A percentile compares a stretch with the other conserved stretches of the same genome.
phyloP scores from a whole-genome alignment of 2,113 vertebrate genomes.

The Rhinoptilus africanus region DNA sequence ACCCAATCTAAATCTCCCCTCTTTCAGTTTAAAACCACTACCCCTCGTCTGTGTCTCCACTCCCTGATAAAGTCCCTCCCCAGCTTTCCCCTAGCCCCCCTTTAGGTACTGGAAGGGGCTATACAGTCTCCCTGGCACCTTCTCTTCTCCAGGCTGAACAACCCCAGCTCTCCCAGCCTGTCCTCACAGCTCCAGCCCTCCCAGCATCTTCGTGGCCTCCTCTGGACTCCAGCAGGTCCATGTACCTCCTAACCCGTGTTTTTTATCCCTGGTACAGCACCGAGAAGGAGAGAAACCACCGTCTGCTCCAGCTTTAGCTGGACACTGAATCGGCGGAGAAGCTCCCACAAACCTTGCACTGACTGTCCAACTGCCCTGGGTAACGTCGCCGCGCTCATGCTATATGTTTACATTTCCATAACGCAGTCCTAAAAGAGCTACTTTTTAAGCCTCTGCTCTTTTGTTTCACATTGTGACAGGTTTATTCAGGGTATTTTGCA shows the following conservation, averaged over 20 bases:
- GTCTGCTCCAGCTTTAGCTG: conserved; percentile 33
- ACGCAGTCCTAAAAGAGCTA: neutral
- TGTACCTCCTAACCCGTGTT: neutral
- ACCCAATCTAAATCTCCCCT: neutral
- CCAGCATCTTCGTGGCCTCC: neutral
- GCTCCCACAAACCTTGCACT: neutral
- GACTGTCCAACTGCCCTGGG: neutral
- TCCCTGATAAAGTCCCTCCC: neutral
- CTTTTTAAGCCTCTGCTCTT: conserved; percentile 56
- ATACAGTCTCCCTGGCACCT: neutral
- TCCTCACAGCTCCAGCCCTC: neutral
- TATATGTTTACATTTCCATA: conserved; percentile 71
- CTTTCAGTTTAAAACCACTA: neutral
- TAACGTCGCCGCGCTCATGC: neutral
- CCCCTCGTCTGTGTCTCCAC: neutral
- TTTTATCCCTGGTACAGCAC: conserved; percentile 61
- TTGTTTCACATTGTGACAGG: conserved; percentile 44
- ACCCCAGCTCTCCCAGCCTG: neutral
- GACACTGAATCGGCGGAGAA: conserved; percentile 14
- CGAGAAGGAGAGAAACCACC: conserved; percentile 77
- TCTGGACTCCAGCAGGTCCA: neutral
- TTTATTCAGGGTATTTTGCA: conserved; percentile 64
- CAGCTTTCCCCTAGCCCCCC: neutral
- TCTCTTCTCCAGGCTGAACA: neutral
- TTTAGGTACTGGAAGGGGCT: neutral